These are phyloP conservation scores for Neomonachus schauinslandi DNA, from an alignment of 2,113 vertebrate genomes.

Conservation along the genomic window DNA sequence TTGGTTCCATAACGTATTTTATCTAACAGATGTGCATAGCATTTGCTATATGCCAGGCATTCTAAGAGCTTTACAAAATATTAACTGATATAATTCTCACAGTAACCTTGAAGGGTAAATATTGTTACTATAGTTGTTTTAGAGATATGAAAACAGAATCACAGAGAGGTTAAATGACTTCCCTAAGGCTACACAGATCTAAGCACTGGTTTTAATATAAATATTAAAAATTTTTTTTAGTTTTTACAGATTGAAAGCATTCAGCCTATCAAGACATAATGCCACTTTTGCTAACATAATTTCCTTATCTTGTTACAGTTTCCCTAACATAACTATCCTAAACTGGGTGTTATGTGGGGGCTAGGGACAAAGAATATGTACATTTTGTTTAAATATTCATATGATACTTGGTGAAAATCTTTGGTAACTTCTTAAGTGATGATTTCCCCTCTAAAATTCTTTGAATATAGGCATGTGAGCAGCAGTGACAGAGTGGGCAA, in stretches of 20 bases:
- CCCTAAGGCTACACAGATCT: not conserved
- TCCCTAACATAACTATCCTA: slow-evolving; percentile 70
- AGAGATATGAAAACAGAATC: not conserved
- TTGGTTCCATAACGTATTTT: not conserved
- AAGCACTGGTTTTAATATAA: slow-evolving; percentile 21
- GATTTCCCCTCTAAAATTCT: slow-evolving; percentile 57
- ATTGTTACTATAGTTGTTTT: not conserved
- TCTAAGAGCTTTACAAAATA: not conserved
- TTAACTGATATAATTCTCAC: slow-evolving; percentile 10
- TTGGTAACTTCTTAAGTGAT: slow-evolving; percentile 19
- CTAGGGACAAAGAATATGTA: slow-evolving; percentile 47
- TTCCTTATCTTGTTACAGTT: slow-evolving; percentile 66
- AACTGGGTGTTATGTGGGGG: slow-evolving; percentile 52
- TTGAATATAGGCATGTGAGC: slow-evolving; percentile 93
- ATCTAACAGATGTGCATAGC: not conserved
- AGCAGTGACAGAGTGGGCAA: slow-evolving; percentile 98
- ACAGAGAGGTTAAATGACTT: not conserved
- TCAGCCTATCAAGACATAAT: not conserved
- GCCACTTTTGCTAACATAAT: slow-evolving; percentile 74
- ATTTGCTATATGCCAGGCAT: not conserved
- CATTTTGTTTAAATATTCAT: slow-evolving; percentile 49
- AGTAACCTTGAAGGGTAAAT: not conserved
- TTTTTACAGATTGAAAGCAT: slow-evolving; percentile 16
- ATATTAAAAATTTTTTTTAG: slow-evolving; percentile 13
- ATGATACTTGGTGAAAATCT: slow-evolving; percentile 32